Base-by-base conservation (phyloP, 2,888 invertebrate genomes). In the Ormyrus thymus region DNA sequence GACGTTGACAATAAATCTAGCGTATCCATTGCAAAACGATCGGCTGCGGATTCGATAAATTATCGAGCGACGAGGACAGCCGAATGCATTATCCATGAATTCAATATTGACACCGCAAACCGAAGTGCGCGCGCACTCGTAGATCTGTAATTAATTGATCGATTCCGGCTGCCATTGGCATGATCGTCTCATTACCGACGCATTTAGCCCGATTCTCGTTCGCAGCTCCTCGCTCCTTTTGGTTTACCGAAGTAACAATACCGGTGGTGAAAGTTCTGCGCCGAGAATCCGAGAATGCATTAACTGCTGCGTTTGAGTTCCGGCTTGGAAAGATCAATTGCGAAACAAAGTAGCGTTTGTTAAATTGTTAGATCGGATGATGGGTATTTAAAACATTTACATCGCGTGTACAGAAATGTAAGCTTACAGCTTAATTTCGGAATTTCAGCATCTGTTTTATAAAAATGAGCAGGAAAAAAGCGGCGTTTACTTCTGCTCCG, bases 61-160 rank as follows among this genome's bases (percentile, higher is more conserved):
- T 71, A 77, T 80, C 72, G 68, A 61, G 51, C 43, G 29, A 68
- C 83, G 82, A 66, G 76, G 81, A 61, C 78, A 79, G 83, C 75
- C 83, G 81, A 84, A 85, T 82, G 84, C 86, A 86, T 87, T 86
- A 87, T 85, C 85, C 85, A 84, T 84, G 84, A 84, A 87, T 87
- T 84, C 86, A 86, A 87, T 88, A 88, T 87, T 87, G 86, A 87
- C 86, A 84, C 81, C 81, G 84, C 86, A 87, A 87, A 87, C 86
- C 84, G 81, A 82, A 83, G 29, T 15, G 9, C 29, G 58, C 62
- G 9, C 76, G 84, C 80, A 83, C 84, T 84, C 82, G 84, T 84
- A 83, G 81, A 83, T 83, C 81, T 79, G 84, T 86, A 86, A 87
- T 87, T 86, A 87, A 88, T 87, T 85, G 86, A 87, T 86, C 85